Percentiles rank a stretch among this genome's conserved stretches.
Conservation (phyloP, 2,888 invertebrate genomes). For the Lymantria dispar region DNA sequence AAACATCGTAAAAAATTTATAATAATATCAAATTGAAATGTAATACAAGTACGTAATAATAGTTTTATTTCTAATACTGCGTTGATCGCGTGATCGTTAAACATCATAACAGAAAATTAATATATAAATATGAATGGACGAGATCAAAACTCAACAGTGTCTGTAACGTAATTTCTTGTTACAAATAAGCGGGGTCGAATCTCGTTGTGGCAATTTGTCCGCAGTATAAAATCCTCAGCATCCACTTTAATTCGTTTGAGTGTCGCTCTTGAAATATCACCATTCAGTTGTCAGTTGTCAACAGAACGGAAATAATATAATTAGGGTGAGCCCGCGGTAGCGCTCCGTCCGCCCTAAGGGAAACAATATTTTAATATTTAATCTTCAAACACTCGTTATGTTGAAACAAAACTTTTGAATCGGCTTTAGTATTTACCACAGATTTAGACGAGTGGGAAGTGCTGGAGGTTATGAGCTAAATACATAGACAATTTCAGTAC, state of each 20-base stretch:
- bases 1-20: no score
- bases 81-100: no score
- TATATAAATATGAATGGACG: no score
- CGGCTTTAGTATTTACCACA: no score
- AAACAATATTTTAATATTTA: slow-evolving; percentile 3
- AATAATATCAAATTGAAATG: no score
- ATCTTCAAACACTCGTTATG: background rate
- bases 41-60: no score
- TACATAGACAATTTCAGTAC: no score
- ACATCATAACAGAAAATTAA: no score
- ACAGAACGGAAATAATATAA: slow-evolving; percentile 26
- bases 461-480: no score
- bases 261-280: slow-evolving; percentile 25
- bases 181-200: slow-evolving; percentile 18
- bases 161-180: background rate
- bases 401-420: background rate
- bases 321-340: slow-evolving; percentile 13
- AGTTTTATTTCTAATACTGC: no score
- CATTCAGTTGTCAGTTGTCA: slow-evolving; percentile 26
- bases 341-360: background rate
- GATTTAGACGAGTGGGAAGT: no score
- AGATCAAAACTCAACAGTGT: no score
- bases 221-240: slow-evolving; percentile 18
- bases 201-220: slow-evolving; percentile 22
- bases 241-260: slow-evolving; percentile 21